Conservation (phyloP, 2,113 vertebrate species). For the Taurulus bubalis region DNA sequence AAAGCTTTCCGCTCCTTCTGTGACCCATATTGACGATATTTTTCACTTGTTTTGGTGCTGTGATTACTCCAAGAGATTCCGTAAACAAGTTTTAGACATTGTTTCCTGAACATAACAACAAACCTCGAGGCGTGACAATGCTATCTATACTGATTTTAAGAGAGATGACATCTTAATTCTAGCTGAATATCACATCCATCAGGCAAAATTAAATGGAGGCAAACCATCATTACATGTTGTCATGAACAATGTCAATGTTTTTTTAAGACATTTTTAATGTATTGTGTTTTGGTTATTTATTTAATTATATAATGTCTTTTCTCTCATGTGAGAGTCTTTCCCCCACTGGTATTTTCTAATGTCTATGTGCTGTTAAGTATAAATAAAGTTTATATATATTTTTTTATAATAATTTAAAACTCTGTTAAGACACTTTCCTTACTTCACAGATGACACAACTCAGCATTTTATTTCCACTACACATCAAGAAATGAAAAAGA, state of each 20-base stretch:
- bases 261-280: neutral
- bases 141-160: neutral
- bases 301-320: constrained; percentile 3
- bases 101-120: neutral
- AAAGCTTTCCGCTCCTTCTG: neutral
- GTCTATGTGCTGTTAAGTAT: neutral
- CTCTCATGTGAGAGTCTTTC: neutral
- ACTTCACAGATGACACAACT: neutral
- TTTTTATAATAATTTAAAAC: neutral
- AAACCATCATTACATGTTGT: neutral
- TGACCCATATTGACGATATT: constrained; percentile 4
- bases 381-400: constrained; percentile 33
- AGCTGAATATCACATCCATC: neutral
- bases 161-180: neutral
- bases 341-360: neutral
- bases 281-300: constrained; percentile 39
- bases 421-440: neutral
- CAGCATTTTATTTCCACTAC: neutral
- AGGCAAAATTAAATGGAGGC: neutral
- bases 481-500: neutral
- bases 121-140: neutral
- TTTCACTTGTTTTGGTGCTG: constrained; percentile 1
- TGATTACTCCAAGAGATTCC: neutral
- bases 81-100: neutral
- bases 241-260: neutral